These are phyloP conservation scores for Hemibates koningsi DNA, from an alignment of 2,113 vertebrate genomes.

Conservation along the genomic window DNA sequence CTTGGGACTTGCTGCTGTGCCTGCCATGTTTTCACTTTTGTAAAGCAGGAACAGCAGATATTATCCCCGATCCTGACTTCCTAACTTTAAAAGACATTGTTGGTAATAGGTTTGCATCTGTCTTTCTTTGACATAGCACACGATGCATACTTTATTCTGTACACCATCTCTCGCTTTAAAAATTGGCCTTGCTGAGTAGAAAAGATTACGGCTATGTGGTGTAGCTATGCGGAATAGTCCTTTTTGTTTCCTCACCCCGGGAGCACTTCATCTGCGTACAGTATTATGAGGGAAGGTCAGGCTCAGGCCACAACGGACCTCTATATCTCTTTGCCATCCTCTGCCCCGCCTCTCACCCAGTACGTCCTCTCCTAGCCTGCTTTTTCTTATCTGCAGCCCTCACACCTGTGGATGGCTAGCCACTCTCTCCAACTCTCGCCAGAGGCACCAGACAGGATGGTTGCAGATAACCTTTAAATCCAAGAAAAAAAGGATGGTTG, in stretches of 20 bases:
- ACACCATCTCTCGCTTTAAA: neutral
- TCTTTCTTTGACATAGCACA: neutral
- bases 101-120: slow-evolving; percentile 5
- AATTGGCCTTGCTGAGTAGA: neutral
- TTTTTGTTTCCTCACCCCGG: slow-evolving; percentile 3
- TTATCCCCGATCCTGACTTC: slow-evolving; percentile 12
- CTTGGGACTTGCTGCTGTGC: slow-evolving; percentile 19
- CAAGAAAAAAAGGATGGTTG: slow-evolving; percentile 17
- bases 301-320: neutral
- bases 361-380: neutral
- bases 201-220: neutral
- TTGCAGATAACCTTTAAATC: slow-evolving; percentile 71
- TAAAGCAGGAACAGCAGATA: slow-evolving; percentile 9
- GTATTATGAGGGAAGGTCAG: slow-evolving; percentile 33
- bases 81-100: slow-evolving; percentile 7
- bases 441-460: slow-evolving; percentile 56
- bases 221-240: neutral
- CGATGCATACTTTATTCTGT: slow-evolving; percentile 23
- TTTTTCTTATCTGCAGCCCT: slow-evolving; percentile 51
- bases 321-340: slow-evolving; percentile 31
- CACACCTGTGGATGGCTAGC: slow-evolving; percentile 59
- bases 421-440: slow-evolving; percentile 21
- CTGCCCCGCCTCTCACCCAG: neutral
- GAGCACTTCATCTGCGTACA: neutral
- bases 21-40: slow-evolving; percentile 21